Evolutionary conservation across 2,797 vertebrate genomes (phyloP).

Genomic region (Ceyx erithaca): DNA sequence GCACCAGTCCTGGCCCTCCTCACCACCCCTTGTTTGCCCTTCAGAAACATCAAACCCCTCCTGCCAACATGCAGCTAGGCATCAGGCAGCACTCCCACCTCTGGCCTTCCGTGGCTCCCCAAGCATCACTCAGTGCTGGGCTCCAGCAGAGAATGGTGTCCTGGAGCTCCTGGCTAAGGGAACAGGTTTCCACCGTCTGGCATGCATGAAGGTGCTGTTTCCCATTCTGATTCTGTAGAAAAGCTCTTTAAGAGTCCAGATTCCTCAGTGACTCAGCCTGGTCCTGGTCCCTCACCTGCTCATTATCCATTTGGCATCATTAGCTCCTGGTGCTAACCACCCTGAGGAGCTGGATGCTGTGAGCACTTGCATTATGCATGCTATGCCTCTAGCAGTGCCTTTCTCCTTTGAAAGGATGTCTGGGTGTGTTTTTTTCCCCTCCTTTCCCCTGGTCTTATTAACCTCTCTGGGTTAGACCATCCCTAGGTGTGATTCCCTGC

Average conservation of each 20-base stretch:
- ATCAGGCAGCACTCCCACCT: rapidly evolving
- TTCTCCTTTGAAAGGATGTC: not conserved
- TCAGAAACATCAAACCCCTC: rapidly evolving
- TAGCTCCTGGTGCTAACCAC: not conserved
- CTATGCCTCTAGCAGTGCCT: not conserved
- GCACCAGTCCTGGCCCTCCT: not conserved
- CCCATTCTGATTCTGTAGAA: not conserved
- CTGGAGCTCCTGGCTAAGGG: not conserved
- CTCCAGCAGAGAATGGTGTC: not conserved
- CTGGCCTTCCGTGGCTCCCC: not conserved
- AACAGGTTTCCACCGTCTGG: rapidly evolving
- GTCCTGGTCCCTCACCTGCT: not conserved
- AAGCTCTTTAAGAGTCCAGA: not conserved
- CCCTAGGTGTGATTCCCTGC: not conserved
- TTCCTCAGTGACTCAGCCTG: not conserved
- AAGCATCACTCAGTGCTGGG: not conserved
- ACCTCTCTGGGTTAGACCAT: not conserved
- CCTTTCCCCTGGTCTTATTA: not conserved
- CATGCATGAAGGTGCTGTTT: rapidly evolving
- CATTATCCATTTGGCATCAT: not conserved
- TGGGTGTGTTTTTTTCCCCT: not conserved
- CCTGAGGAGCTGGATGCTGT: not conserved
- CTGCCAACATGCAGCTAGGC: not conserved
- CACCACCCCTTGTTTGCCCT: rapidly evolving
- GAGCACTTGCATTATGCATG: not conserved